Percentiles rank a stretch among this genome's conserved stretches.
These are phyloP conservation scores for Ctenopoma kingsleyae DNA, from an alignment of 2,797 vertebrate genomes.

Conservation along the genomic window DNA sequence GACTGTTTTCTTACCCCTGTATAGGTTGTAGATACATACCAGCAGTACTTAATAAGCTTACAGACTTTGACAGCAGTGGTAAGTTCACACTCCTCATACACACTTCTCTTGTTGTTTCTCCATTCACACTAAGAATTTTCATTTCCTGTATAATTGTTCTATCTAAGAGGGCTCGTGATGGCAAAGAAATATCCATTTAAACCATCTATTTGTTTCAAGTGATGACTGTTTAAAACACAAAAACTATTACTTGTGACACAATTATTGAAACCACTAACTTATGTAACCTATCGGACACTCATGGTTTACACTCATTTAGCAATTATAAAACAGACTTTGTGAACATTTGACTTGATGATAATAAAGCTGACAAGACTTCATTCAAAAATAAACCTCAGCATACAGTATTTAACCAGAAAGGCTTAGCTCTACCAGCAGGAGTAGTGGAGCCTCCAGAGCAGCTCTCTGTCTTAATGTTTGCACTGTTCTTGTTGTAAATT, in stretches of 20 bases:
- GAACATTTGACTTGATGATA: no score
- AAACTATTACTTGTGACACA: no score
- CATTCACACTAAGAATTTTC: not conserved
- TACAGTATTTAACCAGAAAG: not conserved
- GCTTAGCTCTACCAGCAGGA: not conserved
- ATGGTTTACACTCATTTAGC: no score
- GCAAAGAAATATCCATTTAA: not conserved
- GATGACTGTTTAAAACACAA: not conserved
- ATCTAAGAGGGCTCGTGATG: not conserved
- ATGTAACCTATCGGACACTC: no score
- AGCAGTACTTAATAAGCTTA: no score
- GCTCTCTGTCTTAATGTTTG: conserved; percentile 6
- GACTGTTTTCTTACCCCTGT: conserved; percentile 7
- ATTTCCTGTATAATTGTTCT: no score
- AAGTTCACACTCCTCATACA: conserved; percentile 2
- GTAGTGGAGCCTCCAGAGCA: not conserved
- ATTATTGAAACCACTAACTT: no score
- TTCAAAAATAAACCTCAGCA: no score
- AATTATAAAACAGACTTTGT: no score
- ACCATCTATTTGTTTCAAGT: not conserved
- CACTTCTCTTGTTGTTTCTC: not conserved
- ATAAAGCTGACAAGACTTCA: no score
- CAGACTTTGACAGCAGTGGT: not conserved
- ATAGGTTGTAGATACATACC: conserved; percentile 14
- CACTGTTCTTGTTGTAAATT: not conserved